phyloP scores from a whole-genome alignment of 1,140 invertebrate genomes.

The Sitobion miscanthi region DNA sequence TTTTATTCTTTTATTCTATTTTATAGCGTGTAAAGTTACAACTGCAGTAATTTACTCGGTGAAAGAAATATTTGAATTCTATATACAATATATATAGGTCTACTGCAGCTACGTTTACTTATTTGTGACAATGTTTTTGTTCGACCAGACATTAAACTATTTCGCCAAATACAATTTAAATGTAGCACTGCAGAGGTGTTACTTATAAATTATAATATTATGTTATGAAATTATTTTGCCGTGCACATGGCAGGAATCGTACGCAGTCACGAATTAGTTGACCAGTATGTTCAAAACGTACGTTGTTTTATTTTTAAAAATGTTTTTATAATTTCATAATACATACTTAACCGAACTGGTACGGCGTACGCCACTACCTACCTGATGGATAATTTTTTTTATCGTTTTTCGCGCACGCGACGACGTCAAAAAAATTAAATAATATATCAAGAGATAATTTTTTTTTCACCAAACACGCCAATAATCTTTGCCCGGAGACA shows the following conservation, averaged over 20 bases:
- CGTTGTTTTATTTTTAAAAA: neutral
- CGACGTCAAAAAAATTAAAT: neutral
- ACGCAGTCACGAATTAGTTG: neutral
- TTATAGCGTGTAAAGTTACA: no score
- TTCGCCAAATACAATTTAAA: neutral
- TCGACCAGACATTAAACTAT: neutral
- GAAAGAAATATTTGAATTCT: no score
- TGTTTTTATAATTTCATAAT: neutral
- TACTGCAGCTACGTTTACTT: no score
- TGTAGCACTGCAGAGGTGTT: neutral
- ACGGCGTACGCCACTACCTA: neutral
- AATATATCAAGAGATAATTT: slow-evolving; percentile 1
- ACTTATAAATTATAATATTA: neutral
- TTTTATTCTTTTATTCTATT: neutral
- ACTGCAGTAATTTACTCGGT: no score
- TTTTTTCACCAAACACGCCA: neutral
- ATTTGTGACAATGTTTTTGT: neutral
- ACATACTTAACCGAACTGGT: neutral
- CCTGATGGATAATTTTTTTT: neutral
- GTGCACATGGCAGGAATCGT: neutral
- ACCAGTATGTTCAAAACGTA: neutral
- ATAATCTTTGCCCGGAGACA: neutral
- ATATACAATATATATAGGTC: no score
- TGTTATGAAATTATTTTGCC: no score
- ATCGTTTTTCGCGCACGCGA: neutral